Evolutionary conservation across 2,113 vertebrate genomes (phyloP), one percentile per base, ranked within the genome.

Genomic region (Seriola aureovittata): DNA sequence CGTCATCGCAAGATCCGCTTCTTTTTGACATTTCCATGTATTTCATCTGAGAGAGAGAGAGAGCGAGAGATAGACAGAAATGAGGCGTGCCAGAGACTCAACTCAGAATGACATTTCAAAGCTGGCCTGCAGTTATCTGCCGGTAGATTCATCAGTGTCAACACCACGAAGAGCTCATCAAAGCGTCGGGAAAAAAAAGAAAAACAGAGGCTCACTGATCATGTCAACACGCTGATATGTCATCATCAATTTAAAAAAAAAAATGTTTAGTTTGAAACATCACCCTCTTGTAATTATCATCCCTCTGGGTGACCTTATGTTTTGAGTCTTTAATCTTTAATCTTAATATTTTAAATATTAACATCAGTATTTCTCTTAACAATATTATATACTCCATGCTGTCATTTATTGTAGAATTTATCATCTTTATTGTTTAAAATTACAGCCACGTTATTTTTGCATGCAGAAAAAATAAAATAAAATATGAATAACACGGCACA

Each of bases 141-240:
- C 79, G 40, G 82, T 91, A 89, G 84, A 92, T 92, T 93, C 89
- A 91, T 95, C 92, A 93, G 86, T 80, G 93, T 94, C 94, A 95
- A 90, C 87, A 80, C 81, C 67, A 55, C 44, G 65, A 87, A 88
- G 82, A 75, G 54, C 69, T 78, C 75, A 78, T 89, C 78, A 89
- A 89, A 88, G 74, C 52, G 64, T 89, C 80, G 85, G 38, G 66
- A 71, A 82, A 66, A 63, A 46, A 78, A 72, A 84, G 62, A 82
- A 66, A 63, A 46, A 78, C 74, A 84, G 62, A 86, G 86, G 72
- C 76, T 65, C 54, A 72, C 87, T 87, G 90, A 93, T 90, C 91
- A 88, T 71, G 85, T 91, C 91, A 92, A 83, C 84, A 85, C 71
- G 11, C 25, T 72, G 64, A 86, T 78, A 84, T 60, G 57, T 81